Evolutionary conservation across 2,113 vertebrate species (phyloP).

Genomic region (Albula goreensis): DNA sequence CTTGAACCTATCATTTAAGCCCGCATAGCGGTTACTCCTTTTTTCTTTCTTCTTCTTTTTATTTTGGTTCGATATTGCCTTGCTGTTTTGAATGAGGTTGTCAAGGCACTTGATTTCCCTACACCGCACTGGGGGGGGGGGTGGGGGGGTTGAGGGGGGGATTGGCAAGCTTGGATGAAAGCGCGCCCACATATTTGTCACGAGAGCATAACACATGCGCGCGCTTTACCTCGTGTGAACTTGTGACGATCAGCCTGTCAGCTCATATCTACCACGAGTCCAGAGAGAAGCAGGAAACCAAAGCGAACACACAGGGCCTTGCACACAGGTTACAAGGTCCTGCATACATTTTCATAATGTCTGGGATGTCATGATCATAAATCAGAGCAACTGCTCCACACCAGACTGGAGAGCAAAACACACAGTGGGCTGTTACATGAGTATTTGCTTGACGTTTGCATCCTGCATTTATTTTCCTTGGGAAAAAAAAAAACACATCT

Average conservation of each 20-base stretch:
- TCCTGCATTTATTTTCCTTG: background rate
- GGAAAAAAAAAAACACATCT: background rate
- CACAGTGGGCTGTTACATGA: background rate
- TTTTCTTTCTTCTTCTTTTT: slow-evolving; percentile 5
- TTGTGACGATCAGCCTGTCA: background rate
- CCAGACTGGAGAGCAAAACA: background rate
- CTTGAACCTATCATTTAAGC: slow-evolving; percentile 1
- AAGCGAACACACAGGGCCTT: background rate
- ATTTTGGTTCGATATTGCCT: background rate
- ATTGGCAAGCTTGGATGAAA: background rate
- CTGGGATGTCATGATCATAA: background rate
- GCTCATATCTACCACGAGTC: background rate
- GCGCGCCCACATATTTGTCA: background rate
- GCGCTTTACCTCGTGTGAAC: background rate
- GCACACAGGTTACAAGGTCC: background rate
- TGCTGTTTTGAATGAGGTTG: slow-evolving; percentile 3
- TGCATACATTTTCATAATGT: background rate
- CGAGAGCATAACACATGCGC: background rate
- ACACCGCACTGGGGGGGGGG: background rate
- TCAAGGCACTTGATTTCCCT: slow-evolving; percentile 6
- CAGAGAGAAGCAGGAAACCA: background rate
- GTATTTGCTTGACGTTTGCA: background rate
- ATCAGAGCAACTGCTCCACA: background rate
- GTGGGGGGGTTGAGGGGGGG: too few relatives aligned
- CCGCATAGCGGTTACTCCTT: background rate